Evolutionary conservation across 1,140 invertebrate genomes (phyloP).

Genomic region (Drosophila kohkoa): DNA sequence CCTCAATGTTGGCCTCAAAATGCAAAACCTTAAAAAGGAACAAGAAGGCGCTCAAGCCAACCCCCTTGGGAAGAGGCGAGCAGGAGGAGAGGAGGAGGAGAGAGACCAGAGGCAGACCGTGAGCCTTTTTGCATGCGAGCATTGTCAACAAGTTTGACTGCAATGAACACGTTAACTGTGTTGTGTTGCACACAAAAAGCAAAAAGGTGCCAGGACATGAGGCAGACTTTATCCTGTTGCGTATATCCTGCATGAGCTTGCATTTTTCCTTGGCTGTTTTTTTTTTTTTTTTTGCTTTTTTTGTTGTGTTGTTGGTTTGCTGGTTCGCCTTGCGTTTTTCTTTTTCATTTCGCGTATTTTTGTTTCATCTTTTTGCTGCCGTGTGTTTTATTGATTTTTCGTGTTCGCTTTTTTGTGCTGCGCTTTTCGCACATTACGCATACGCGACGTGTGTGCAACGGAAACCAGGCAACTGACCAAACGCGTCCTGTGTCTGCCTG

Average conservation of each 20-base stretch:
- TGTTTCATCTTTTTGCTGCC: constrained; percentile 37
- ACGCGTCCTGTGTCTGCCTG: constrained; percentile 59
- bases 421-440: constrained; percentile 69
- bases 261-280: constrained; percentile 18
- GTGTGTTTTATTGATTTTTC: constrained; percentile 72
- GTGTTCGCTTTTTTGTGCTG: constrained; percentile 60
- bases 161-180: constrained; percentile 54
- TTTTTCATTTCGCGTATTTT: constrained; percentile 26
- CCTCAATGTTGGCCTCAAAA: constrained; percentile 84
- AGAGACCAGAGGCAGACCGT: not conserved
- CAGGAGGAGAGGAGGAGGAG: not conserved
- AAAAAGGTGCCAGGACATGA: not conserved
- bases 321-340: constrained; percentile 31
- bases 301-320: no score
- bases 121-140: constrained; percentile 50
- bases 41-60: constrained; percentile 60
- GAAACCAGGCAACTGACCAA: constrained; percentile 78
- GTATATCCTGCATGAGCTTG: constrained; percentile 48
- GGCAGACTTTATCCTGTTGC: constrained; percentile 3
- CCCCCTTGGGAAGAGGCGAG: not conserved
- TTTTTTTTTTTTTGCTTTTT: no score
- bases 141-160: constrained; percentile 81
- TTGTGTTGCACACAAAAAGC: constrained; percentile 41
- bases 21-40: constrained; percentile 82
- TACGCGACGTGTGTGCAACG: constrained; percentile 75